Conservation (phyloP, 2,888 invertebrate genomes). For the Acanthosoma haemorrhoidale region DNA sequence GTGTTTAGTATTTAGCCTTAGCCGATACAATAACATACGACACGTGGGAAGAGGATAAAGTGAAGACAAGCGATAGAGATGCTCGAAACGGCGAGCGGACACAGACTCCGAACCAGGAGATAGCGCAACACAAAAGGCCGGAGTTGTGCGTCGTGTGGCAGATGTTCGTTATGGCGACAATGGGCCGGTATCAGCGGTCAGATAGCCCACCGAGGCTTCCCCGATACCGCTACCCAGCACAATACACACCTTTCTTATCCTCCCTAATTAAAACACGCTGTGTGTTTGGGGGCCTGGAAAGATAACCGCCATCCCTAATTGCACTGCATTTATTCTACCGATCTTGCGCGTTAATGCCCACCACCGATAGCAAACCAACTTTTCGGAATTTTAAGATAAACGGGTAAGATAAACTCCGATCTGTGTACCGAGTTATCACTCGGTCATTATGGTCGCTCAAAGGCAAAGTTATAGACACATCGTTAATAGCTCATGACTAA, state of each 20-base stretch:
- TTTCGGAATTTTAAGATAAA: conserved; percentile 6
- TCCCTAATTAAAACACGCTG: conserved; percentile 7
- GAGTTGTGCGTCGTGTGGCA: neutral
- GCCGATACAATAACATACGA: too few relatives aligned
- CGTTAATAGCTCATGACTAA: too few relatives aligned
- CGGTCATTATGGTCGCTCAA: too few relatives aligned
- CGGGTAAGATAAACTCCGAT: neutral
- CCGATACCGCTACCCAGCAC: neutral
- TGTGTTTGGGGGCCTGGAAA: neutral
- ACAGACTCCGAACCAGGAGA: neutral
- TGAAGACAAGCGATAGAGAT: too few relatives aligned
- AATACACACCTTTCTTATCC: conserved; percentile 7
- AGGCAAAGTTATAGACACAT: too few relatives aligned
- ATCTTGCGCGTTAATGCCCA: neutral
- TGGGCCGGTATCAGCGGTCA: neutral
- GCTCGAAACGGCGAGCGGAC: neutral
- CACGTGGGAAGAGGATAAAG: too few relatives aligned
- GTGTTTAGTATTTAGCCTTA: too few relatives aligned
- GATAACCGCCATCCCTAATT: neutral
- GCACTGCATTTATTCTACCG: conserved; percentile 1
- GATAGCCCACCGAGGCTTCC: neutral
- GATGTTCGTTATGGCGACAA: conserved; percentile 2
- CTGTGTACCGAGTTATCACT: too few relatives aligned
- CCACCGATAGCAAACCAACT: neutral
- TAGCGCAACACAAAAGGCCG: neutral